Evolutionary conservation across 2,888 invertebrate genomes (phyloP).

Genomic region (Agrilus cyanescens): DNA sequence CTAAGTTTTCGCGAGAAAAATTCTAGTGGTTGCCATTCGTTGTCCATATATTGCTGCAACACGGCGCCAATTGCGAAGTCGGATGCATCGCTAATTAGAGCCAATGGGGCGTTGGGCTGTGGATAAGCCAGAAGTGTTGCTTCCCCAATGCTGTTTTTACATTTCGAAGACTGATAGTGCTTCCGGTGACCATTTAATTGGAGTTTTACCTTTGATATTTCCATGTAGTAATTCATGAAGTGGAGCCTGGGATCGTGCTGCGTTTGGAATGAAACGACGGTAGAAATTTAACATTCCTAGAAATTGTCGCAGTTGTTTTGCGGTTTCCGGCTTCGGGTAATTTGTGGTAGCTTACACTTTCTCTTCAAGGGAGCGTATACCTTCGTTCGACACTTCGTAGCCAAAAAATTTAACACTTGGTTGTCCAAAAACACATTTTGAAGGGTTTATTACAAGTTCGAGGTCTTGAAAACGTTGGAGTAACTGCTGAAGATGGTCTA

Average conservation of each 20-base stretch:
- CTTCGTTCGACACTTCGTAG: conserved; percentile 14
- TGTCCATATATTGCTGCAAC: conserved; percentile 24
- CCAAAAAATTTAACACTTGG: conserved; percentile 20
- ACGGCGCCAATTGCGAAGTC: conserved; percentile 28
- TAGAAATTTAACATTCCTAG: conserved; percentile 30
- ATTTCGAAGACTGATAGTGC: background rate
- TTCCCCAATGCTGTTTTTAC: conserved; percentile 8
- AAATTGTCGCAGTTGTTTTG: conserved; percentile 23
- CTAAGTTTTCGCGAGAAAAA: conserved; percentile 28
- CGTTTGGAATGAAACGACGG: conserved; percentile 24
- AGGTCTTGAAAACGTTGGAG: conserved; percentile 19
- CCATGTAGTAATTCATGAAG: conserved; percentile 22
- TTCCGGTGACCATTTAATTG: conserved; percentile 8
- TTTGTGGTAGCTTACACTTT: conserved; percentile 22
- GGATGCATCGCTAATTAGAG: conserved; percentile 28
- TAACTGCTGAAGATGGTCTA: conserved; percentile 17
- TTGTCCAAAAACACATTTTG: conserved; percentile 24
- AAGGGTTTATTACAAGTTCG: conserved; percentile 21
- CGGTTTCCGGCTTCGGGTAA: conserved; percentile 20
- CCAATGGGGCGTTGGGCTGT: conserved; percentile 16
- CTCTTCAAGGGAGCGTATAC: conserved; percentile 22
- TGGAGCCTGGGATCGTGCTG: conserved; percentile 25
- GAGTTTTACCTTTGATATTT: conserved; percentile 17
- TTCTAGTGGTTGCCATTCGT: conserved; percentile 25
- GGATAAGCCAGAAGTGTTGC: conserved; percentile 14